phyloP scores from a whole-genome alignment of 2,797 vertebrate species.

The Cyclura pinguis region DNA sequence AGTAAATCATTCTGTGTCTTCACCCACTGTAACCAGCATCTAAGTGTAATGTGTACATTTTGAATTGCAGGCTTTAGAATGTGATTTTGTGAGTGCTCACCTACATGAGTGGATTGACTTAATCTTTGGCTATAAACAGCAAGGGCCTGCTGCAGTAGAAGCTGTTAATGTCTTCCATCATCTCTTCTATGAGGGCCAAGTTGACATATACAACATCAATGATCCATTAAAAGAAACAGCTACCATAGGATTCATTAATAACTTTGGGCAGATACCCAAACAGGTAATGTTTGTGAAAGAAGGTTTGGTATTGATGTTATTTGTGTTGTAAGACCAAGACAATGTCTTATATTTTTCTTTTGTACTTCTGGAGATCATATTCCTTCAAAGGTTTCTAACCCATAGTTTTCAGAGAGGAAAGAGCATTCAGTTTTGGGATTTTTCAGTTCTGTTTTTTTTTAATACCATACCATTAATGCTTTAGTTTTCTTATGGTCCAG shows the following conservation, averaged over 20 bases:
- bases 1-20: background rate
- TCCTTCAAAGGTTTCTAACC: background rate
- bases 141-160: slow-evolving; percentile 95
- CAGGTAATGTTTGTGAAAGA: slow-evolving; percentile 82
- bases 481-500: background rate
- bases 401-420: background rate
- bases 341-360: background rate
- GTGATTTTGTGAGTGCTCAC: slow-evolving; percentile 96
- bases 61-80: slow-evolving; percentile 91
- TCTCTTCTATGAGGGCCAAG: slow-evolving; percentile 98
- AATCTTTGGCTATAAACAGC: slow-evolving; percentile 98
- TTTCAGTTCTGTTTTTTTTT: background rate
- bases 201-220: slow-evolving; percentile 99
- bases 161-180: slow-evolving; percentile 99
- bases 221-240: slow-evolving; percentile 98
- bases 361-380: background rate
- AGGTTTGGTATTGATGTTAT: background rate
- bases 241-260: slow-evolving; percentile 99
- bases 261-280: slow-evolving; percentile 99
- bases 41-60: slow-evolving; percentile 39
- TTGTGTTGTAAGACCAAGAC: too few relatives aligned
- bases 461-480: background rate
- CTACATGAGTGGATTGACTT: slow-evolving; percentile 99
- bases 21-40: background rate
- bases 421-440: background rate